A percentile compares a stretch with the other conserved stretches of the same genome.
Evolutionary conservation across 2,888 invertebrate species (phyloP).

Genomic region (Microchrysa polita): DNA sequence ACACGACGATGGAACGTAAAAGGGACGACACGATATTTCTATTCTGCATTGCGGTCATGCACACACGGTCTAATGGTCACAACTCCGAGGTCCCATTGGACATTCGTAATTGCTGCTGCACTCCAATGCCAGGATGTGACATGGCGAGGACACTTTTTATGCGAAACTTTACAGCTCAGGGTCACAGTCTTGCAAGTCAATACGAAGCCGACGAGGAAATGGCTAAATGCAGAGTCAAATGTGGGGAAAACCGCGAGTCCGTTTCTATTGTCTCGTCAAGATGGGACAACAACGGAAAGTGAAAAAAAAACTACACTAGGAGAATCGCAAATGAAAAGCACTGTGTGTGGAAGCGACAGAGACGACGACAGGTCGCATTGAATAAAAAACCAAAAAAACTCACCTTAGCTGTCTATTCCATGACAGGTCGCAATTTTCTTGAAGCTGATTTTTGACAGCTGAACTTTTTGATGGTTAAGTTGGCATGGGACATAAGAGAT

Average conservation of each 20-base stretch:
- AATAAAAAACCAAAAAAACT: too few species aligned
- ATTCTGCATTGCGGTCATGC: neutral
- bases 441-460: too few species aligned
- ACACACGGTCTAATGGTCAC: neutral
- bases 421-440: too few species aligned
- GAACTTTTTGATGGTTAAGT: neutral
- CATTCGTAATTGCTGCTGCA: neutral
- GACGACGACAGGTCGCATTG: too few species aligned
- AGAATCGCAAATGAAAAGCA: too few species aligned
- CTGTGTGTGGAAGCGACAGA: too few species aligned
- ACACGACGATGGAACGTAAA: neutral
- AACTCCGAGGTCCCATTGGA: neutral
- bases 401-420: too few species aligned
- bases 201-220: neutral
- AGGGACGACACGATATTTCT: neutral
- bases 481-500: neutral
- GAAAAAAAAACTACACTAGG: too few species aligned
- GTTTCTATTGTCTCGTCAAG: neutral
- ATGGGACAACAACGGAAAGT: constrained; percentile 27
- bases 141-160: neutral
- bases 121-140: neutral
- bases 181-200: neutral
- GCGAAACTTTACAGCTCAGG: neutral
- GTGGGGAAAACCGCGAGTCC: constrained; percentile 5
- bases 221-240: neutral